Conservation (phyloP, 2,888 invertebrate genomes). For the Orthosia gracilis region DNA sequence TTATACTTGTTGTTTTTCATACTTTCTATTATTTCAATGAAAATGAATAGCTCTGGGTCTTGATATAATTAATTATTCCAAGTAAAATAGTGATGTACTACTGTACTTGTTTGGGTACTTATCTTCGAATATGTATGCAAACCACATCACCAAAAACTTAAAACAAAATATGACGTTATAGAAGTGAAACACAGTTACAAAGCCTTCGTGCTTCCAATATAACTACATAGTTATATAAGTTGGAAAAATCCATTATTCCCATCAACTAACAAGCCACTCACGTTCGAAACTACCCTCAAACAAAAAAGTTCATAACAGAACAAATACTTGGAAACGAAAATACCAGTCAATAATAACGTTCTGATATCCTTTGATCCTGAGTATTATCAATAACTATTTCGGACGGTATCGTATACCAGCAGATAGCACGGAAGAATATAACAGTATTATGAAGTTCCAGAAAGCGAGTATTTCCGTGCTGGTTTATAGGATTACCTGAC, state of each 20-base stretch:
- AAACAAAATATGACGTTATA: background rate
- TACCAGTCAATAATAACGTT: slow-evolving; percentile 61
- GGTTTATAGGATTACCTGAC: slow-evolving; percentile 74
- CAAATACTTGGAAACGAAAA: slow-evolving; percentile 49
- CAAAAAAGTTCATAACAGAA: slow-evolving; percentile 35
- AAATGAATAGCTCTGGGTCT: too few species aligned
- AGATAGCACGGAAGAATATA: slow-evolving; percentile 66
- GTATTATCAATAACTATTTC: slow-evolving; percentile 63
- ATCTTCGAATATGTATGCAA: background rate
- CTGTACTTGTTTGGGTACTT: too few species aligned
- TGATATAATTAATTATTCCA: too few species aligned
- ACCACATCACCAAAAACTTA: background rate
- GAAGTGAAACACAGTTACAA: background rate
- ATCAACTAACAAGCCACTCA: slow-evolving; percentile 21
- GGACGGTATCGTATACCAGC: slow-evolving; percentile 40
- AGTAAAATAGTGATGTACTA: too few species aligned
- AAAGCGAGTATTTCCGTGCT: slow-evolving; percentile 68
- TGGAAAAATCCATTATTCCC: slow-evolving; percentile 13
- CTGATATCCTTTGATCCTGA: slow-evolving; percentile 64
- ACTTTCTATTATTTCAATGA: too few species aligned
- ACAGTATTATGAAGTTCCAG: slow-evolving; percentile 73
- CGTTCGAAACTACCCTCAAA: slow-evolving; percentile 31
- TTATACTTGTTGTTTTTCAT: too few species aligned
- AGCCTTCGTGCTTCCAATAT: background rate
- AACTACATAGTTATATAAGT: background rate